These are phyloP conservation scores for Anguilla megastoma DNA, from an alignment of 2,797 vertebrate genomes.

Conservation along the genomic window DNA sequence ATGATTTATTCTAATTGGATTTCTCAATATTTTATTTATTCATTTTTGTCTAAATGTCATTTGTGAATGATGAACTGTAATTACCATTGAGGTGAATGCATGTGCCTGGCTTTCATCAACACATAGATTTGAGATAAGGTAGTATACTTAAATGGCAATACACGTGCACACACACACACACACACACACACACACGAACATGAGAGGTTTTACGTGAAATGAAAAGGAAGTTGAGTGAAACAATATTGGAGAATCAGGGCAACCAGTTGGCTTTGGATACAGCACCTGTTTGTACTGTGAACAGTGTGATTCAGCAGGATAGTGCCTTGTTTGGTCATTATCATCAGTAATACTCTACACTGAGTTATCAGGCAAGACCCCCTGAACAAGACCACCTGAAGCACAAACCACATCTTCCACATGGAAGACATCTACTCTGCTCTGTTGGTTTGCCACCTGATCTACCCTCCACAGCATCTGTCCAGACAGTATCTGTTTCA, in stretches of 20 bases:
- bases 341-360: constrained; percentile 15
- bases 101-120: neutral
- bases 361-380: constrained; percentile 6
- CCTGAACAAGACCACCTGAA: neutral
- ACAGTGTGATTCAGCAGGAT: neutral
- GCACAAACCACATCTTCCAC: neutral
- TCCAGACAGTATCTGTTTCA: neutral
- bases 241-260: neutral
- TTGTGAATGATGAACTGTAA: neutral
- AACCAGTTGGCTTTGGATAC: neutral
- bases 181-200: neutral
- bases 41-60: neutral
- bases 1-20: neutral
- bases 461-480: neutral
- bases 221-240: neutral
- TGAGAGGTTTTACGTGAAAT: neutral
- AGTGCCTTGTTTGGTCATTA: neutral
- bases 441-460: neutral
- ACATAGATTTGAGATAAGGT: neutral
- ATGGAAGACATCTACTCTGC: neutral
- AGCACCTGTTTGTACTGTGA: too few relatives aligned
- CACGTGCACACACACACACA: neutral
- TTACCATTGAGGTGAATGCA: neutral
- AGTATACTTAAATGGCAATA: too few relatives aligned
- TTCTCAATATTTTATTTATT: neutral